phyloP scores from a whole-genome alignment of 92 coral and sea anemone genomes.

The Zoanthus sociatus region DNA sequence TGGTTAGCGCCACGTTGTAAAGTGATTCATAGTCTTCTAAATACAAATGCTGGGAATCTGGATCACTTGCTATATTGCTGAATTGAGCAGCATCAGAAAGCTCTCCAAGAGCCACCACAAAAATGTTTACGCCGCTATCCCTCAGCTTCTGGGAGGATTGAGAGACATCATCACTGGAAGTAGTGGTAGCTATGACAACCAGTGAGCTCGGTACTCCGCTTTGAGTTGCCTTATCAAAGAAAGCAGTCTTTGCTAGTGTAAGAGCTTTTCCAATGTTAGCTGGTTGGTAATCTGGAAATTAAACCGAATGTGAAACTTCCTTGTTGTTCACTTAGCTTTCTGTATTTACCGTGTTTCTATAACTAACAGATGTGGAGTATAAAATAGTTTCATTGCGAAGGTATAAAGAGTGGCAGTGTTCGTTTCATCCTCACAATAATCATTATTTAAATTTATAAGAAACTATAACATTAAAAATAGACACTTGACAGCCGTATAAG shows the following conservation, averaged over 20 bases:
- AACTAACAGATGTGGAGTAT: no score
- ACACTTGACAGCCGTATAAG: no score
- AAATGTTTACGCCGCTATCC: slow-evolving; percentile 79
- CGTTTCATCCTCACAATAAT: no score
- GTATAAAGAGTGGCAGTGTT: no score
- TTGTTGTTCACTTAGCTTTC: neutral
- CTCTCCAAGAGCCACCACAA: slow-evolving; percentile 75
- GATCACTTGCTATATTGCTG: slow-evolving; percentile 84
- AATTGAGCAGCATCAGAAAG: slow-evolving; percentile 55
- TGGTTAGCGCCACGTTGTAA: slow-evolving; percentile 48
- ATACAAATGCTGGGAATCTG: slow-evolving; percentile 81
- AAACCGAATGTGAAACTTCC: neutral
- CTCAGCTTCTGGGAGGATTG: slow-evolving; percentile 81
- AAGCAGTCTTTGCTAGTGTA: slow-evolving; percentile 57
- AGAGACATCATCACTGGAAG: slow-evolving; percentile 68
- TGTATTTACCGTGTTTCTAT: neutral
- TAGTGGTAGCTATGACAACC: slow-evolving; percentile 78
- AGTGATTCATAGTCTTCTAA: slow-evolving; percentile 67
- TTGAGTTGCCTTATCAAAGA: slow-evolving; percentile 68
- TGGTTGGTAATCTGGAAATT: neutral
- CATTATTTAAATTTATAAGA: no score
- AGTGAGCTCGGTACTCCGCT: slow-evolving; percentile 71
- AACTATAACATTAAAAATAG: no score
- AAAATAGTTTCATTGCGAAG: no score
- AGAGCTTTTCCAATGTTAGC: slow-evolving; percentile 74